Base-by-base conservation (phyloP, 2,113 vertebrate species). In the Sardina pilchardus region DNA sequence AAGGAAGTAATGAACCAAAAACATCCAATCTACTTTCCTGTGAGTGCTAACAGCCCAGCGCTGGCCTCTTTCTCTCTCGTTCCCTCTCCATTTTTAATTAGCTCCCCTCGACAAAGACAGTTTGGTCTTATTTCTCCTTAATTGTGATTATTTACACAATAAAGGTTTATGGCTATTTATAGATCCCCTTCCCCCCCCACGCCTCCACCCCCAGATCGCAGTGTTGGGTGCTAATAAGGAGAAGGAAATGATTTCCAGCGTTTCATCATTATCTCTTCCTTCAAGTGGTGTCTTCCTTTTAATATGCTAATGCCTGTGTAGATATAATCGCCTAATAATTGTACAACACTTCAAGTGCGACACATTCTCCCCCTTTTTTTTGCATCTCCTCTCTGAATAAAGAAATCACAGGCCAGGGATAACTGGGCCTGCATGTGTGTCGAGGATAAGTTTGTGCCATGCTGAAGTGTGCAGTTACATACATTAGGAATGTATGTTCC, bases 261-360 rank as follows among this genome's bases (percentile, higher is more conserved):
- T 88, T 92, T 89, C 90, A 89, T 93, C 93, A 94, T 94, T 94
- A 93, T 92, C 92, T 88, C 86, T 85, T 89, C 91, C 90, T 93
- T 93, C 88, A 90, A 93, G 92, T 91, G 91, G 82, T 56, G 87
- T 89, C 92, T 93, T 92, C 89, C 91, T 92, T 93, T 94, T 92
- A 93, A 93, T 94, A 93, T 94, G 93, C 90, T 93, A 95, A 94
- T 94, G 91, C 83, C 0, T 89, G 90, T 89, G 88, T 84, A 88
- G 93, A 94, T 93, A 91, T 89, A 89, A 94, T 94, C 90, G 90
- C 88, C 86, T 90, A 87, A 91, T 94, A 94, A 95, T 95, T 93
- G 92, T 93, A 84, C 91, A 92, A 91, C 94, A 92, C 94, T 93
- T 92, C 36, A 89, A 93, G 92, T 92, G 85, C 88, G 86, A 92